Conservation (phyloP, 2,113 vertebrate species). For the Sinocyclocheilus anshuiensis region DNA sequence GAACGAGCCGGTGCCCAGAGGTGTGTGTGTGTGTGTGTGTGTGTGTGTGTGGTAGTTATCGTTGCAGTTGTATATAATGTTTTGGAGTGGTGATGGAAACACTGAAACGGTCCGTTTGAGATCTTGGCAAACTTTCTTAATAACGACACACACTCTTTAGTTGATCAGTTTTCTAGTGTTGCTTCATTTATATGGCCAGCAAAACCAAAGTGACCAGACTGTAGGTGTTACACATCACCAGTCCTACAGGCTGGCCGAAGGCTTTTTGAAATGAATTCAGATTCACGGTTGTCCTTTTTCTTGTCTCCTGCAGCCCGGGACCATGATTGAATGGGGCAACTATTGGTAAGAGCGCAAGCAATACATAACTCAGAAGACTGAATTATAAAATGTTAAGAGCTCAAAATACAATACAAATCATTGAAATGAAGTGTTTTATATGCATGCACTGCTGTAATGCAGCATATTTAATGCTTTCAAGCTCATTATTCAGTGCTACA, state of each 20-base stretch:
- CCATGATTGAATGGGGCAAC: conserved; percentile 99
- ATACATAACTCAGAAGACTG: not conserved
- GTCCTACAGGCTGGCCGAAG: too few species aligned
- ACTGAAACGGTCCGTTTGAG: not conserved
- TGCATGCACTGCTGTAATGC: not conserved
- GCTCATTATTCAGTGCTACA: too few species aligned
- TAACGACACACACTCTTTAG: not conserved
- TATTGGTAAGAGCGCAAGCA: conserved; percentile 85
- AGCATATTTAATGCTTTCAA: too few species aligned
- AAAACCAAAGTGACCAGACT: not conserved
- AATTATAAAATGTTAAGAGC: not conserved
- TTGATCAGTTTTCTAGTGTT: not conserved
- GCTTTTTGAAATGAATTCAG: not conserved
- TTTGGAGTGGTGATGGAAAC: too few species aligned
- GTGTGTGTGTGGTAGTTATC: too few species aligned
- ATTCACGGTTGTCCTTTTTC: conserved; percentile 18
- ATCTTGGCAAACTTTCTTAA: not conserved
- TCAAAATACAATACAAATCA: not conserved
- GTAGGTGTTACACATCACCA: too few species aligned
- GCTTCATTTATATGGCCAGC: not conserved
- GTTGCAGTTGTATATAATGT: too few species aligned
- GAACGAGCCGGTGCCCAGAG: conserved; percentile 89
- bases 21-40: too few species aligned
- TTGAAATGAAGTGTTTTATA: not conserved
- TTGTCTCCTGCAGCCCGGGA: conserved; percentile 86